A percentile compares a stretch with the other conserved stretches of the same genome.
These are phyloP conservation scores for Sinocyclocheilus maitianheensis DNA, from an alignment of 2,113 vertebrate genomes.

Conservation along the genomic window DNA sequence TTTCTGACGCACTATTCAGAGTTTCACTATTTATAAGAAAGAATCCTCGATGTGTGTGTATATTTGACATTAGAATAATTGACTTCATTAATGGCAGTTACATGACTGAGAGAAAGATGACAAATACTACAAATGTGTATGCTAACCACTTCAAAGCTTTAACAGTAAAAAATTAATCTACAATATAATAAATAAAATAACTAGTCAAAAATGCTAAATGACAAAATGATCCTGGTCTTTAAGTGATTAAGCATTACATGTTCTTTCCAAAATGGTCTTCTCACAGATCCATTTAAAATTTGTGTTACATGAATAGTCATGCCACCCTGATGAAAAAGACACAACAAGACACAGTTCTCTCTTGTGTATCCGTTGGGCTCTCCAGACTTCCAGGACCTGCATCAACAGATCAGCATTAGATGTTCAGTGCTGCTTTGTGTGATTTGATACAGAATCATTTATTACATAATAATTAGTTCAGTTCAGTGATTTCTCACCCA, in stretches of 20 bases:
- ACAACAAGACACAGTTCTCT: neutral
- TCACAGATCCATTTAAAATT: neutral
- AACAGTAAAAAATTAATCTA: neutral
- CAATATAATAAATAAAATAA: neutral
- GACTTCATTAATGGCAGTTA: neutral
- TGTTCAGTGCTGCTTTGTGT: neutral
- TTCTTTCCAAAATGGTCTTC: neutral
- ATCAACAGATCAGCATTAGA: constrained; percentile 1
- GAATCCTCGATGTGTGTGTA: too few species aligned
- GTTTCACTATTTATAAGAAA: too few species aligned
- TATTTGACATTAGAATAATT: too few species aligned
- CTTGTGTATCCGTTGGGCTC: neutral
- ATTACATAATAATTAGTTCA: neutral
- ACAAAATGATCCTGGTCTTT: neutral
- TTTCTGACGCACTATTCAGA: too few species aligned
- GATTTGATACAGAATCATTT: constrained; percentile 9
- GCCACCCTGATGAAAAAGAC: neutral
- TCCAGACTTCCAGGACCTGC: neutral
- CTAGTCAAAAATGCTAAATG: too few species aligned
- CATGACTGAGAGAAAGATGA: neutral
- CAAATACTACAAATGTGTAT: neutral
- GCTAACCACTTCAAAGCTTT: neutral
- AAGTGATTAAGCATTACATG: neutral
- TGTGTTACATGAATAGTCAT: neutral
- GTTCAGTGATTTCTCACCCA: neutral